Evolutionary conservation across 2,113 vertebrate species (phyloP), one percentile per base, ranked within the genome.

Genomic region (Epinephelus lanceolatus): DNA sequence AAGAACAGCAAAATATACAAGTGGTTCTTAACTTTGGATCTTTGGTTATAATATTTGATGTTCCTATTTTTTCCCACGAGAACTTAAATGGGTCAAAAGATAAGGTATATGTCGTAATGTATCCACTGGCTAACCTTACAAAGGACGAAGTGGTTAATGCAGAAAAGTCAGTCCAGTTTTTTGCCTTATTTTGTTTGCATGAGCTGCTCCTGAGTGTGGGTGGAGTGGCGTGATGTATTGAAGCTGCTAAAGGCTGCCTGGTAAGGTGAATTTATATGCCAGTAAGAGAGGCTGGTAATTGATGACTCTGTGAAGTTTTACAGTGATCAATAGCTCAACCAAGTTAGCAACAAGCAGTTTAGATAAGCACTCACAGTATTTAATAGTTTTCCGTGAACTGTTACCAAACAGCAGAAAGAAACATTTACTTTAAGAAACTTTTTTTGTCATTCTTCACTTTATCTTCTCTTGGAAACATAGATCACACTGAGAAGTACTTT

Each of bases 311-410:
- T 51, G 11, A 56, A 0, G 19, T 72, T 73, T 30, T 33, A 19
- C 19, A 63, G 45, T 74, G 45, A 83, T 87, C 71, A 80, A 63
- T 81, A 71, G 37, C 49, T 33, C 40, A 88, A 72, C 21, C 4
- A 3, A 77, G 71, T 66, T 57, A 69, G 1, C 17, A 69, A 33
- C 52, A 23, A 49, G 6, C 52, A 10, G 59, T 71, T 65, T 9
- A 68, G 27, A 57, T 53, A 59, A 74, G 49, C 11, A 15, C 53
- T 4, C 17, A 19, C 4, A 0, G 0, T 30, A 30, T 23, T 59
- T 78, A 27, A 19, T 73, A 17, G 37, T 19, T 37, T 47, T 2
- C 56, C 1, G 8, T 62, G 61, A 72, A 37, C 23, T 11, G 55
- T 73, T 53, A 52, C 42, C 18, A 55, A 67, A 55, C 56, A 33